Evolutionary conservation across 2,797 vertebrate species (phyloP), one percentile per base, ranked within the genome.

Genomic region (Hydrolagus colliei): DNA sequence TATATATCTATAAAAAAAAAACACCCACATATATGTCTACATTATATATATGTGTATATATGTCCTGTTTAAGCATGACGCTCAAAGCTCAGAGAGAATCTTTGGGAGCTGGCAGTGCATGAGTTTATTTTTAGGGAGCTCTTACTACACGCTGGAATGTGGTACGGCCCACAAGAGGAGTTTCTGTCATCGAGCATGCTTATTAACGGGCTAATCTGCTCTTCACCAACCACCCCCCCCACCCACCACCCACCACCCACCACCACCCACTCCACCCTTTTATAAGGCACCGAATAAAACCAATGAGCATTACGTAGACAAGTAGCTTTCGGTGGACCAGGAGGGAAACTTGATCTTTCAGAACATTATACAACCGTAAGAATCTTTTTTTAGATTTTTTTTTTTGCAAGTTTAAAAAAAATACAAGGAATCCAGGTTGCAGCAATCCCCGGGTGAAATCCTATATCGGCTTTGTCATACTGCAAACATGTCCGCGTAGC

Each of bases 391-490:
- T 27, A 27, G 27, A 92, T 89, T 88, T 87, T 91, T 91, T 91
- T 52, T 52, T 52, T 52, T 52, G 41, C 41, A 52, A 27, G 41
- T 52, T 27, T 27, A 27, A 27, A 52, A 52, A 52, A 52, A 91
- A 92, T 91, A 89, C 86, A 89, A 92, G 91, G 89, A 86, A 87
- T 91, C 87, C 89, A 89, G 91, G 89, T 27, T 3, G 87, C 18
- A 10, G 87, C 91, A 90, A 92, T 91, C 89, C 89, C 85, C 86
- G 88, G 86, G 90, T 90, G 88, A 92, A 92, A 91, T 91, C 90
- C 93, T 90, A 92, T 90, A 91, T 90, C 90, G 89, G 89, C 89
- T 91, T 93, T 91, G 90, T 90, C 89, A 89, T 86, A 89, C 86
- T 86, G 90, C 89, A 90, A 92, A 87, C 32, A 87, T 90, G 88